Evolutionary conservation across 2,888 invertebrate species (phyloP).

Genomic region (Volucella inflata): DNA sequence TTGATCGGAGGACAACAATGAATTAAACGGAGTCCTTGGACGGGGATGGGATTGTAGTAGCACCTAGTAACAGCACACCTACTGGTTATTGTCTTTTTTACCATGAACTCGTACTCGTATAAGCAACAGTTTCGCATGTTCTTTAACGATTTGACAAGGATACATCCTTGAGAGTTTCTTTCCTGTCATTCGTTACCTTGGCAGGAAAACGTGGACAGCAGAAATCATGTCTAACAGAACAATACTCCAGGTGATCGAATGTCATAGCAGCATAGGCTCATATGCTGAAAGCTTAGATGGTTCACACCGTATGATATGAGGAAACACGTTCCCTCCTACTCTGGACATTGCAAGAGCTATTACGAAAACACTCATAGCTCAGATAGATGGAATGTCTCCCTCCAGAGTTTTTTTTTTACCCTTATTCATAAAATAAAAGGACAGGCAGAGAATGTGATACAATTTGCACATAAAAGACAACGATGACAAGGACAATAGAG

Average conservation of each 20-base stretch:
- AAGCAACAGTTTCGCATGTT: conserved; percentile 42
- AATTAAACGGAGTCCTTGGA: too few relatives aligned
- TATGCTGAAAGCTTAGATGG: conserved; percentile 33
- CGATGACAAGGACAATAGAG: conserved; percentile 8
- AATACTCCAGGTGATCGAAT: conserved; percentile 46
- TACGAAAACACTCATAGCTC: conserved; percentile 25
- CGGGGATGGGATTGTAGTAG: too few relatives aligned
- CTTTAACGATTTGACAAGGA: conserved; percentile 38
- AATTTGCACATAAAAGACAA: conserved; percentile 61
- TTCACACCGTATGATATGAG: conserved; percentile 17
- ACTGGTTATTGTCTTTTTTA: conserved; percentile 25
- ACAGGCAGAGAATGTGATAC: conserved; percentile 47
- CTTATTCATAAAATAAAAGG: conserved; percentile 63
- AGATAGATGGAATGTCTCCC: conserved; percentile 17
- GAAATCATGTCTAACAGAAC: conserved; percentile 46
- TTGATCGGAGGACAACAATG: conserved; percentile 3
- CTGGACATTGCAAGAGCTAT: conserved; percentile 14
- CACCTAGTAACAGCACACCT: neutral
- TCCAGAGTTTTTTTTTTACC: conserved; percentile 49
- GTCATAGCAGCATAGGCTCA: conserved; percentile 23
- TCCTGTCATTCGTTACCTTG: conserved; percentile 5
- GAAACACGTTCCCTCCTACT: conserved; percentile 19
- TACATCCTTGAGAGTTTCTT: conserved; percentile 5
- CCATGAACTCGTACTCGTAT: conserved; percentile 8
- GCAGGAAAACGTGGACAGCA: conserved; percentile 9